Evolutionary conservation across 2,113 vertebrate genomes (phyloP), one percentile per base, ranked within the genome.

Genomic region (Tursiops truncatus): DNA sequence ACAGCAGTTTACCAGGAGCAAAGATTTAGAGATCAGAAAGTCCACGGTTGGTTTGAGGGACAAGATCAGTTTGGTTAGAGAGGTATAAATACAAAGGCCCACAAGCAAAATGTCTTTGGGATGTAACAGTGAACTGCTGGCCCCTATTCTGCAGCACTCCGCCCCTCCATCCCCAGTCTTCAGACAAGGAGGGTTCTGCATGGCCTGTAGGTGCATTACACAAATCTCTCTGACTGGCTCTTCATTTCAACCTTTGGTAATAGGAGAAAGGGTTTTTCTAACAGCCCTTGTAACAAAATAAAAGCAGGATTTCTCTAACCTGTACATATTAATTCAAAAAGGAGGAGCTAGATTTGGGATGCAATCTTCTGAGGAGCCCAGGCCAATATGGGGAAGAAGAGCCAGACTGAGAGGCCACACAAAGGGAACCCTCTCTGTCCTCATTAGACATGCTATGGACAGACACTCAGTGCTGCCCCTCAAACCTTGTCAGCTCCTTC

Each of bases 251-350:
- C n/a, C n/a, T 41, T 87, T 28, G 79, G 36, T n/a, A 81, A 79
- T 26, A 76, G 17, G 20, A 91, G 11, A 86, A 62, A 73, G 44
- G 21, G 58, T 8, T 70, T 92, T 95, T 73, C 36, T 10, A 86
- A 73, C 13, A 91, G 70, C 41, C 31, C 41, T 77, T 77, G 53
- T 63, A 53, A 91, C 81, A 86, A 80, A 38, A 71, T 77, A 77
- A 79, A 62, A 79, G 44, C 68, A 83, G 71, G 50, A 53, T 63
- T 80, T 95, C 53, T 70, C 38, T 91, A 91, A 79, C 71, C 14
- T 85, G 20, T 60, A 73, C 31, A 28, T 44, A 86, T 79, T 79
- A 84, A 95, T 84, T 15, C 26, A 95, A 95, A 84, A 91, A 71
- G 31, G 28, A 50, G 20, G 33, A 91, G 62, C 62, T 58, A 50